Conservation (phyloP, 2,113 vertebrate genomes). For the Columba janthina region DNA sequence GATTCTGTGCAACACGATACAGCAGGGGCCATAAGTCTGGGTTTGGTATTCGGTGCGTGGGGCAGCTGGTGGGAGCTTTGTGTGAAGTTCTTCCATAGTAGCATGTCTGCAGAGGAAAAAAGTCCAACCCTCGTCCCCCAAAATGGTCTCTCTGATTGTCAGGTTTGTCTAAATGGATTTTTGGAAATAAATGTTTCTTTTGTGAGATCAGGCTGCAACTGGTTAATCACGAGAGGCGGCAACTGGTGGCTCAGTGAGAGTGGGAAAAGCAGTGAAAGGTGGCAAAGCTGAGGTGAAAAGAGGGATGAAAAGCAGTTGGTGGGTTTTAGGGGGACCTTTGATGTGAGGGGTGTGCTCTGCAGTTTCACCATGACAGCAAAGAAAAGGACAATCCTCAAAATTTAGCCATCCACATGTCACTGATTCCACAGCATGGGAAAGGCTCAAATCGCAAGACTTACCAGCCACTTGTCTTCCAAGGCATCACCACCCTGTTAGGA, state of each 20-base stretch:
- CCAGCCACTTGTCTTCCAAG: no score
- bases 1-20: not conserved
- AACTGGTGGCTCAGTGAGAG: not conserved
- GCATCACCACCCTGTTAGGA: not conserved
- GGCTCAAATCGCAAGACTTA: not conserved
- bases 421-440: rapidly evolving
- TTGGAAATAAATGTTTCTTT: constrained; percentile 51
- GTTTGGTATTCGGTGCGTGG: not conserved
- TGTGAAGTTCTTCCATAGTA: not conserved
- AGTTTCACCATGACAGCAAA: not conserved
- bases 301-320: rapidly evolving
- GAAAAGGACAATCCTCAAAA: not conserved
- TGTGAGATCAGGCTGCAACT: not conserved
- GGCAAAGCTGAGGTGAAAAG: not conserved
- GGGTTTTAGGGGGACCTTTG: rapidly evolving
- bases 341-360: not conserved
- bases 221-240: rapidly evolving
- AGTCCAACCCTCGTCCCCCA: not conserved
- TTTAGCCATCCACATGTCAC: rapidly evolving
- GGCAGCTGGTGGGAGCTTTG: not conserved
- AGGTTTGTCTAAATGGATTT: not conserved
- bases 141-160: rapidly evolving
- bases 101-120: not conserved
- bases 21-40: not conserved
- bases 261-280: rapidly evolving